phyloP scores from a whole-genome alignment of 2,113 vertebrate genomes.

The Corydoras sp. region DNA sequence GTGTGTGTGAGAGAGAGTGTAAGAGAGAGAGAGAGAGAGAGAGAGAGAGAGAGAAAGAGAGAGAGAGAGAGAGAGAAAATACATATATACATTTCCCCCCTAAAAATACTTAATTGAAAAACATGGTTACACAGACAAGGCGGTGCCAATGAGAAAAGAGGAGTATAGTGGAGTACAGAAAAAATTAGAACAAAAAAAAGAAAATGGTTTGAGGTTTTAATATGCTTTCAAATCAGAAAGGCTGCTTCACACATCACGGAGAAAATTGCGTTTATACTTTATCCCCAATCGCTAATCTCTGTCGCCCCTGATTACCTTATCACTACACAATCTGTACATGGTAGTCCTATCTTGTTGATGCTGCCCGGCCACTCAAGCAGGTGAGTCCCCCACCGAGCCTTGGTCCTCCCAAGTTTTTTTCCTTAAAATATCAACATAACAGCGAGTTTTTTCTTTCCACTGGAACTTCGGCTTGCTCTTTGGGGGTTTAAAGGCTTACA shows the following conservation, averaged over 20 bases:
- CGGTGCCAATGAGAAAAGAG: background rate
- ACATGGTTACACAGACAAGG: slow-evolving; percentile 17
- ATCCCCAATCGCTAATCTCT: background rate
- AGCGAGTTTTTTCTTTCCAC: too few species aligned
- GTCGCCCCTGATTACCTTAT: background rate
- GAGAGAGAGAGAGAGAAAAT: background rate
- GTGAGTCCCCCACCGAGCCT: too few species aligned
- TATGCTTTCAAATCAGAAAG: slow-evolving; percentile 24
- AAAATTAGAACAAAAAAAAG: too few species aligned
- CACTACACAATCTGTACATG: too few species aligned
- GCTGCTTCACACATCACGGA: slow-evolving; percentile 9
- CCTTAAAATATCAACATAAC: too few species aligned
- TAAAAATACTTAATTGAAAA: slow-evolving; percentile 20
- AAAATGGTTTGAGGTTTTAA: slow-evolving; percentile 3
- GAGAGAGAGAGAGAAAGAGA: background rate
- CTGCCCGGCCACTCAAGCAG: too few species aligned
- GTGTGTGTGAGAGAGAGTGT: background rate
- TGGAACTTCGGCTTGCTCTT: too few species aligned
- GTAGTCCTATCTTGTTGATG: too few species aligned
- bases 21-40: background rate
- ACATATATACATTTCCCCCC: background rate
- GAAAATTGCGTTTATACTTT: slow-evolving; percentile 17
- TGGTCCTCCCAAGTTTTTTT: too few species aligned
- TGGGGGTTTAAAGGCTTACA: too few species aligned
- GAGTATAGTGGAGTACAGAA: background rate